These are phyloP conservation scores for Tortrix viridana DNA, from an alignment of 2,888 invertebrate genomes.

Conservation along the genomic window DNA sequence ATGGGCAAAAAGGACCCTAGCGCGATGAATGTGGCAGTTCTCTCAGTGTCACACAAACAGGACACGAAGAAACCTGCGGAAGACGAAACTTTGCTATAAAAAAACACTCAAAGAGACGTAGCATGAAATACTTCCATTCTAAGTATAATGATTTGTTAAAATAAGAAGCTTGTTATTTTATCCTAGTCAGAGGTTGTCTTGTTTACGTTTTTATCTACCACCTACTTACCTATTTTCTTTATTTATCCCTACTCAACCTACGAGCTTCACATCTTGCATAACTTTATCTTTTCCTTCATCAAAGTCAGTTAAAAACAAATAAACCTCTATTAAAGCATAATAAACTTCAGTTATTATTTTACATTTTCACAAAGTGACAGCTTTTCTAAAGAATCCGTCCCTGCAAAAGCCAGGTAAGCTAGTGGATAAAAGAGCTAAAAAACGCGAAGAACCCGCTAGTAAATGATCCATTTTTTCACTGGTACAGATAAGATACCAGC, in stretches of 20 bases:
- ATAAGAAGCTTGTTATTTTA: no score
- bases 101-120: not conserved
- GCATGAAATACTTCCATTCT: no score
- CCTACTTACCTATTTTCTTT: no score
- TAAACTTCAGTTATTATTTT: slow-evolving; percentile 16
- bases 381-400: slow-evolving; percentile 19
- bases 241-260: no score
- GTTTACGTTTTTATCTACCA: no score
- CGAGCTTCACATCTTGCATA: not conserved
- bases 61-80: slow-evolving; percentile 91
- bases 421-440: slow-evolving; percentile 19
- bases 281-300: not conserved
- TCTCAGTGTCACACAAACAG: slow-evolving; percentile 90
- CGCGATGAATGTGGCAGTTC: slow-evolving; percentile 93
- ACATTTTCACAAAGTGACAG: slow-evolving; percentile 24
- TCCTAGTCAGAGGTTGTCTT: no score
- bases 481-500: not conserved
- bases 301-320: not conserved
- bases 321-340: slow-evolving; percentile 12
- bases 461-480: slow-evolving; percentile 13
- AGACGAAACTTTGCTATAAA: not conserved
- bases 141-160: no score
- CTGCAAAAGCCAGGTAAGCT: slow-evolving; percentile 25
- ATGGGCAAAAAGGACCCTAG: slow-evolving; percentile 94
- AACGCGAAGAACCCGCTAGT: slow-evolving; percentile 2